A percentile compares a stretch with the other conserved stretches of the same genome.
These are phyloP conservation scores for Hapalemur alaotrensis DNA, from an alignment of 2,797 vertebrate genomes.

Conservation along the genomic window DNA sequence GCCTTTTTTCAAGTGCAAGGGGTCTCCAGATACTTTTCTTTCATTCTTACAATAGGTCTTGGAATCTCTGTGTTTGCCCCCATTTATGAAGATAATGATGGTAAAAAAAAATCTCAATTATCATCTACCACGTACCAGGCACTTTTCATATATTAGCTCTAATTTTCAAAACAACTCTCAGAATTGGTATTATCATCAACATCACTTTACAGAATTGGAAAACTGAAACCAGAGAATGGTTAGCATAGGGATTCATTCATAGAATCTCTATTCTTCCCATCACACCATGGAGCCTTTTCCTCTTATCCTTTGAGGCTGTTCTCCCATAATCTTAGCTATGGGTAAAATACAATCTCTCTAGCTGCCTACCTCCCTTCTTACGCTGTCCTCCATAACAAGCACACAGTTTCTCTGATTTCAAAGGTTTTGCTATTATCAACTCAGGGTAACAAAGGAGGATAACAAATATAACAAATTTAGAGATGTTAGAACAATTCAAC, in stretches of 20 bases:
- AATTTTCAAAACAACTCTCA: constrained; percentile 14
- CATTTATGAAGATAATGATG: neutral
- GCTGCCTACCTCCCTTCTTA: neutral
- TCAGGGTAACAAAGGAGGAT: neutral
- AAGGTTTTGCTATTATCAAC: constrained; percentile 31
- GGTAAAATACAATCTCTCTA: neutral
- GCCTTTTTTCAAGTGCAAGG: neutral
- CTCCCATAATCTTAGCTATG: neutral
- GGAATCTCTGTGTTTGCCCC: neutral
- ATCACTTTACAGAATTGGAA: neutral
- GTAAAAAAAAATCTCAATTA: neutral
- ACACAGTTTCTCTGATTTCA: neutral
- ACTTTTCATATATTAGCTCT: neutral
- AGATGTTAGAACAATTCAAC: neutral
- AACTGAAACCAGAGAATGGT: neutral
- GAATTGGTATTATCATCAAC: neutral
- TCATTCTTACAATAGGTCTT: neutral
- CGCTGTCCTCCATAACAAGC: neutral
- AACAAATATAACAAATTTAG: neutral
- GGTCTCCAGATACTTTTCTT: neutral
- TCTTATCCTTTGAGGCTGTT: neutral
- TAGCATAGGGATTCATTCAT: neutral
- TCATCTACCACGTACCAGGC: neutral
- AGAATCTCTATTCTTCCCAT: neutral
- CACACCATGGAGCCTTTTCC: neutral